Evolutionary conservation across 53 echinoderm and acorn worm genomes (phyloP).

Genomic region (Glandiceps talaboti): DNA sequence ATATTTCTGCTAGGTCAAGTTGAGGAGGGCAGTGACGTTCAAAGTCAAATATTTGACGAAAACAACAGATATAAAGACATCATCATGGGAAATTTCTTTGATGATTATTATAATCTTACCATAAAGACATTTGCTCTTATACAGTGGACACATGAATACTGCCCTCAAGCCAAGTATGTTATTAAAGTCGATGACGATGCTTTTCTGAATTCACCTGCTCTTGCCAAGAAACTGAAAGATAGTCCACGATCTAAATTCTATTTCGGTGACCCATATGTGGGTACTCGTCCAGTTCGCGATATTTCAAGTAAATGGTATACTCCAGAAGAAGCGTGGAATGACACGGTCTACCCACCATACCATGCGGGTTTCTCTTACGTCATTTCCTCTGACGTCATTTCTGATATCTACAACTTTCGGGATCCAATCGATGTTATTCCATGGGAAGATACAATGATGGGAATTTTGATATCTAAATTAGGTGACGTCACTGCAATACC

Average conservation of each 20-base stretch:
- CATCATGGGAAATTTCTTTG: constrained; percentile 50
- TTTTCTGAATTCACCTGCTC: constrained; percentile 35
- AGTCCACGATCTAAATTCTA: not conserved
- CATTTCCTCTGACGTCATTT: not conserved
- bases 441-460: not conserved
- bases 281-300: not conserved
- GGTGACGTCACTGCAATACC: not conserved
- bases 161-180: constrained; percentile 34
- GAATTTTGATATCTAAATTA: not conserved
- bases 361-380: not conserved
- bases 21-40: constrained; percentile 6
- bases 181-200: constrained; percentile 64
- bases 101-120: constrained; percentile 50
- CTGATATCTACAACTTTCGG: not conserved
- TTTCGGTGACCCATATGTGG: not conserved
- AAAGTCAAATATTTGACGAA: constrained; percentile 20
- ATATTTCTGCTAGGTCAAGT: constrained; percentile 46
- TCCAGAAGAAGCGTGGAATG: not conserved
- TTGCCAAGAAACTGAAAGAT: constrained; percentile 25
- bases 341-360: not conserved
- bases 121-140: constrained; percentile 54
- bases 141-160: constrained; percentile 42
- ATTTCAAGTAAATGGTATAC: not conserved
- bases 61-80: constrained; percentile 23
- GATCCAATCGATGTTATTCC: not conserved